Base-by-base conservation (phyloP, 2,888 invertebrate genomes). In the Megalurothrips usitatus region DNA sequence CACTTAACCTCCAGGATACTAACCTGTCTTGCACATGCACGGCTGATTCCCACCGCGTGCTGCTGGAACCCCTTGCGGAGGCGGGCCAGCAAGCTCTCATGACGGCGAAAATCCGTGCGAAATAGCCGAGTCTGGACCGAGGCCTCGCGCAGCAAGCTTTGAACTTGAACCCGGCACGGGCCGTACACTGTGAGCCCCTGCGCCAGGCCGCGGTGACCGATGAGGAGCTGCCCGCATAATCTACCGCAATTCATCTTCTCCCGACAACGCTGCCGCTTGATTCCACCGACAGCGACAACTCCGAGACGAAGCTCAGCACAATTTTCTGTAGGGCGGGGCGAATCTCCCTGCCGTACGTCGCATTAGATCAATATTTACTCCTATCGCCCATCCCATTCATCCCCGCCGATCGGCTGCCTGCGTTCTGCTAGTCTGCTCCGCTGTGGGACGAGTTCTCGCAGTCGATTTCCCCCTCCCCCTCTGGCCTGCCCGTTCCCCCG, bases 21-120 rank as follows among this genome's bases (percentile, higher is more conserved):
- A 68, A 86, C 86, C 82, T 87, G 87, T 78, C 82, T 84, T 4
- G 85, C 84, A 80, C 86, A 87, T 12, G 84, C 84, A 48, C 83
- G 83, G 4, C 84, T 84, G 0, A 87, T 83, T 49, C 86, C 85
- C 28, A 84, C 81, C 68, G 86, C 83, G 28, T 86, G 86, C 58
- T 86, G 84, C 80, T 83, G 84, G 17, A 87, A 82, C 86, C 86
- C 68, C 26, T 26, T 23, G 10, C 68, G 68, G 1, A 75, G 68
- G 9, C 68, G 68, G 10, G 68, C 26, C 12, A 75, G 26, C 23
- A 75, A 26, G 26, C 8, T 26, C 23, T 75, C 68, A 26, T 75
- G 68, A 10, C 26, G 26, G 12, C 68, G 23, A 23, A 26, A 23
- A 26, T 75, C 23, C 8, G 26, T 26, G 8, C 68, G 68, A 12